phyloP scores from a whole-genome alignment of 2,797 vertebrate species.

The Pristis pectinata region DNA sequence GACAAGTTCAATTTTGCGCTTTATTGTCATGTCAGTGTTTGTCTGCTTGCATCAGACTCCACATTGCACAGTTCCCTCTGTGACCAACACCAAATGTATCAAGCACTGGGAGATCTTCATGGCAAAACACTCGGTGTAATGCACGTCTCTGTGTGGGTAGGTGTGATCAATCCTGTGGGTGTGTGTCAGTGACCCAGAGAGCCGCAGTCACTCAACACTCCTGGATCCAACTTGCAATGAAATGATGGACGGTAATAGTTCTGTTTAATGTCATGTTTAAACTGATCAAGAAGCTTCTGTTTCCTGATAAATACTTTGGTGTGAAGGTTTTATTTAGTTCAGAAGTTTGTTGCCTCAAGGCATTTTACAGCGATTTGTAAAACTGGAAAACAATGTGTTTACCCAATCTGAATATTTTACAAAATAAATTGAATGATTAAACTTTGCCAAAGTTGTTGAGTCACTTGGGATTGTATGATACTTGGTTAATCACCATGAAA shows the following conservation, averaged over 20 bases:
- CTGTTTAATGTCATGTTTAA: conserved; percentile 53
- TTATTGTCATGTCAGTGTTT: neutral
- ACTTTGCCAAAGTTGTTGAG: neutral
- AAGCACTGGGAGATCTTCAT: neutral
- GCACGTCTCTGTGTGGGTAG: neutral
- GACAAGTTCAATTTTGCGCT: neutral
- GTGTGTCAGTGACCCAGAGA: neutral
- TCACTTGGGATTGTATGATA: too few species aligned
- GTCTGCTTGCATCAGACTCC: neutral
- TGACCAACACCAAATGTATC: neutral
- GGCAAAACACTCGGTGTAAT: neutral
- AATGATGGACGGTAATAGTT: conserved; percentile 50
- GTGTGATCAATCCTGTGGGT: neutral
- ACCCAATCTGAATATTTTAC: conserved; percentile 30
- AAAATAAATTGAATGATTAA: conserved; percentile 35
- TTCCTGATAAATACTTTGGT: conserved; percentile 5
- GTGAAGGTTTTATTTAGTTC: conserved; percentile 25
- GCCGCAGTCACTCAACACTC: neutral
- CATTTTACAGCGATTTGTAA: conserved; percentile 27
- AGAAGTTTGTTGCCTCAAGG: neutral
- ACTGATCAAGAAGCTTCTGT: neutral
- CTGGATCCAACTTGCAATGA: neutral
- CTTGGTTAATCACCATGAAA: neutral
- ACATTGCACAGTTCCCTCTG: neutral
- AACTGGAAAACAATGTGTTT: conserved; percentile 29